Base-by-base conservation (phyloP, 2,113 vertebrate genomes). In the Lasiurus borealis region DNA sequence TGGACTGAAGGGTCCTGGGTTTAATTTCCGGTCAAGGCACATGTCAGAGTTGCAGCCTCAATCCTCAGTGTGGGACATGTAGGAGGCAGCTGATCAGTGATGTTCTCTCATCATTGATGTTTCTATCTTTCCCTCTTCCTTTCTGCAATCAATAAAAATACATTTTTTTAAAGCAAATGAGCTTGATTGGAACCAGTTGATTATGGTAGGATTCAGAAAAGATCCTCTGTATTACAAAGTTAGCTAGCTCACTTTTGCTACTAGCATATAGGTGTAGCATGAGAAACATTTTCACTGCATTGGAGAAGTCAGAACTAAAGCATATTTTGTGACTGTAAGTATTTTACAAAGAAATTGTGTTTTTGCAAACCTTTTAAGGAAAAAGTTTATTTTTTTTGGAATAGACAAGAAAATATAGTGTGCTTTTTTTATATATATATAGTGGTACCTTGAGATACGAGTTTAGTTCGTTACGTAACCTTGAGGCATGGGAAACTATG, bases 341-440 rank as follows among this genome's bases (percentile, higher is more conserved):
- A 16, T 85, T 92, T 92, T 34, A 83, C 52, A 78, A n/a, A 90
- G 57, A 62, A 87, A 62, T n/a, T 85, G 25, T 85, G 44, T 64
- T 83, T 94, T 50, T 59, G 85, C n/a, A 72, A 59, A 78, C 84
- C 44, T 14, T 14, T 82, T 9, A 54, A 62, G 46, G 29, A 57
- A 91, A 77, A 59, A 11, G 6, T 52, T 88, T 46, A 66, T 73
- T 78, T 78, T 78, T 48, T 73, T 84, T 78, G 52, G 18, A n/a
- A 69, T 78, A 90, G 44, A 75, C 14, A 16, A 75, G 57, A 59
- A 85, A 80, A 46, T 31, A n/a, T 50, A 77, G 16, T 46, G 15
- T 48, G 34, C 11, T n/a, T 57, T 95, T 46, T 46, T n/a, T n/a
- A n/a, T 27, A 12, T 40, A 40, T 40, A 40, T 40, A 40, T 5